Conservation (phyloP, 2,113 vertebrate genomes). For the Chauna torquata region DNA sequence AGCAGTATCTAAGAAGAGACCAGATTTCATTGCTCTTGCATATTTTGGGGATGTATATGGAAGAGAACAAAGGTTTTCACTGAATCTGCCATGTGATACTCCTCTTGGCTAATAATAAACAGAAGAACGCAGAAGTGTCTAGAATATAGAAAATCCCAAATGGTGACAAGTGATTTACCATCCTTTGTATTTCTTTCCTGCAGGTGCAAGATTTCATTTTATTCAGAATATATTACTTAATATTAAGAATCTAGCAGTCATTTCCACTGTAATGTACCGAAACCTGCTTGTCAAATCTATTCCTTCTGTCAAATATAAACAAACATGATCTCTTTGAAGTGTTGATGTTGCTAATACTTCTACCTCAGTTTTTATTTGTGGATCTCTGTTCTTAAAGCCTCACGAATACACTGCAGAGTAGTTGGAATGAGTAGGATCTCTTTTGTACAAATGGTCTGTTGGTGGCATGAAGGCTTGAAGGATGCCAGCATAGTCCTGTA, state of each 20-base stretch:
- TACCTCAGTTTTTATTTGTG: background rate
- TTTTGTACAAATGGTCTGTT: background rate
- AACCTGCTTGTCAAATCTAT: background rate
- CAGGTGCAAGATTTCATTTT: background rate
- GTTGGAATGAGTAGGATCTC: background rate
- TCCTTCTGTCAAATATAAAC: background rate
- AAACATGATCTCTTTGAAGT: background rate
- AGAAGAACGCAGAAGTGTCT: background rate
- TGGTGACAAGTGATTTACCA: background rate
- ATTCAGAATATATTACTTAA: background rate
- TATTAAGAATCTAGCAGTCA: background rate
- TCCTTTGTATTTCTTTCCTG: background rate
- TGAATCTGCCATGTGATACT: background rate
- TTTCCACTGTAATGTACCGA: background rate
- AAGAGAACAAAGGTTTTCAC: background rate
- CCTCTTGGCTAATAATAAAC: background rate
- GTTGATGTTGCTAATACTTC: background rate
- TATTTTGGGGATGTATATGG: background rate
- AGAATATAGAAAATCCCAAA: background rate
- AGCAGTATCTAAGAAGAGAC: background rate
- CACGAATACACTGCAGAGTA: background rate
- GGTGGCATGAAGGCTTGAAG: rapidly evolving
- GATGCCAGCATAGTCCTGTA: background rate
- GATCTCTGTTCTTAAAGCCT: background rate
- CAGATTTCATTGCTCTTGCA: background rate